Base-by-base conservation (phyloP, 2,888 invertebrate genomes). In the Spisula solida region DNA sequence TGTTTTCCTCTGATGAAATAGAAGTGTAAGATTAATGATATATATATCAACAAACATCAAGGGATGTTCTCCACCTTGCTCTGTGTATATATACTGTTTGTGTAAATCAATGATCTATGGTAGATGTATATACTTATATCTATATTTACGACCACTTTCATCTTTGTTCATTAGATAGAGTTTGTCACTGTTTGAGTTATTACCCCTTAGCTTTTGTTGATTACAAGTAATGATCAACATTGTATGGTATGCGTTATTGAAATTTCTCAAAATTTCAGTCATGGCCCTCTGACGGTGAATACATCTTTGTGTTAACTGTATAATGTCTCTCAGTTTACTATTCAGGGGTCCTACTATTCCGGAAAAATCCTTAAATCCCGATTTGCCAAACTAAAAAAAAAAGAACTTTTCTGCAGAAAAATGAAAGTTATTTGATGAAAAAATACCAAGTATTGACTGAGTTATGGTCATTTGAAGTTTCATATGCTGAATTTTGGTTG, bases 141-240 rank as follows among this genome's bases (percentile, higher is more conserved):
- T n/a, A n/a, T n/a, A 60, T 60, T 60, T 60, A 75, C 75, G 14
- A 31, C 75, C 14, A 75, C 75, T 75, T 75, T 75, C 31, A 75
- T 75, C 31, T 75, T 75, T 75, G 31, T 34, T 31, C 75, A 25
- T 75, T 34, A 31, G 75, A 34, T 18, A 5, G 16, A 31, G 20
- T 31, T 75, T 75, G 75, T 75, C 75, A 75, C 29, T 29, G 29
- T 18, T 18, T 75, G 75, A 75, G 75, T 75, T 75, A 75, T 75
- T 75, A 16, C 34, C 75, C 75, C 75, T 75, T 75, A 34, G 31
- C 31, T 75, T 18, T 75, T 75, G 75, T 31, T 75, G 34, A 18
- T 31, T 25, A 66, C 60, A 25, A 66, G 25, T 25, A 2, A 10
- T 8, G 60, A 66, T 25, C n/a, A 2, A 66, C 12, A 5, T 66